A percentile compares a stretch with the other conserved stretches of the same genome.
Conservation (phyloP, 2,797 vertebrate species). For the Sus cebifrons region DNA sequence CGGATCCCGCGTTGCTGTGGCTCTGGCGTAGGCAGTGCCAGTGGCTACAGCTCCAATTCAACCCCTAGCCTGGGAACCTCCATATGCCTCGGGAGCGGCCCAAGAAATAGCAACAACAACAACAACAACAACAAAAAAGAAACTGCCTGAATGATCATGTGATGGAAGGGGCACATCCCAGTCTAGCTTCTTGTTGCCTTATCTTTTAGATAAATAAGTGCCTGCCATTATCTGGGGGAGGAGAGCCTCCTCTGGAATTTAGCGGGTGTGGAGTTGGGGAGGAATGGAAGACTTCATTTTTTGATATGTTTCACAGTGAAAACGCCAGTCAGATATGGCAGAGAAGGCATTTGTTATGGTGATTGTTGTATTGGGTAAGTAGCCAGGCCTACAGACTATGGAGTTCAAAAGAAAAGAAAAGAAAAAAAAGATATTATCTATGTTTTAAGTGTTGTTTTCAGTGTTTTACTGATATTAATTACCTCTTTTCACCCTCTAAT, state of each 20-base stretch:
- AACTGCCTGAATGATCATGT: not conserved
- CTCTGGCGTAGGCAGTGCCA: no score
- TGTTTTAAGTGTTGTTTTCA: conserved; percentile 9
- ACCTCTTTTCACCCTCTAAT: not conserved
- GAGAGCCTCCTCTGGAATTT: not conserved
- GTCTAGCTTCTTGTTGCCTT: not conserved
- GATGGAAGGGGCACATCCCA: not conserved
- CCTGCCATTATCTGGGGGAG: not conserved
- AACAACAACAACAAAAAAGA: no score
- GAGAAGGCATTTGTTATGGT: not conserved
- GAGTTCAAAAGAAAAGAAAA: not conserved
- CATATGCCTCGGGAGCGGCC: no score
- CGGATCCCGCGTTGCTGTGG: no score
- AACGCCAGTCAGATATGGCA: not conserved
- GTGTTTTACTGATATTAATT: not conserved
- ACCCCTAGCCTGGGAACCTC: no score
- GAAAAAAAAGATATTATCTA: not conserved
- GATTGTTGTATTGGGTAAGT: not conserved
- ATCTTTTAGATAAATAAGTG: not conserved
- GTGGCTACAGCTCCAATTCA: no score
- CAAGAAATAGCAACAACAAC: no score
- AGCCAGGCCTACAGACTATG: not conserved
- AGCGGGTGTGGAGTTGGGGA: not conserved
- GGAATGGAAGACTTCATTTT: not conserved
- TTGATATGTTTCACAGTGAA: not conserved